Evolutionary conservation across 2,888 invertebrate genomes (phyloP), one percentile per base, ranked within the genome.

Genomic region (Scrobipalpa costella): DNA sequence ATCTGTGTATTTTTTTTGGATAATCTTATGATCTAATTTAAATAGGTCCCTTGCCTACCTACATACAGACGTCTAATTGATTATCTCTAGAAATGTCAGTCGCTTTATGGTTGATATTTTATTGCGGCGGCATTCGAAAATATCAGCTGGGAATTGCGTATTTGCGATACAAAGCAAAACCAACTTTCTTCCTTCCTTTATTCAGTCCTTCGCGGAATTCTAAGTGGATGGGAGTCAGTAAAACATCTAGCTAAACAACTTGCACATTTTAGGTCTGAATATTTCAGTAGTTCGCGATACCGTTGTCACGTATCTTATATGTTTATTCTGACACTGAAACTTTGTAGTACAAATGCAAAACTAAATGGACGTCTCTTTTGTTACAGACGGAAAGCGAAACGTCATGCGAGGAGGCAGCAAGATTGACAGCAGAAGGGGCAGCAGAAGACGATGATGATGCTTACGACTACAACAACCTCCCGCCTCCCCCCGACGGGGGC

Each of bases 371-470:
- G 0, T 49, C 17, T 71, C 63, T 69, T 63, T 82, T 81, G 73
- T 93, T 93, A 0, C 93, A 96, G 94, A 96, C 96, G 80, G 97
- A 97, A 91, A 96, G 96, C 81, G 97, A 97, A 85, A 94, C 96
- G 74, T 96, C 96, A 76, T 96, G 96, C 81, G 96, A 96, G 81
- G 97, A 97, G 86, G 95, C 95, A 67, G 94, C 95, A 69, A 93
- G 96, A 75, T 92, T 96, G 73, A 96, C 96, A 17, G 94, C 94
- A 52, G 94, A 93, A 79, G 93, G 92, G 50, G 83, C 74, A 2
- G 86, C 79, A 6, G 93, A 91, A 63, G 95, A 95, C 70, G 93
- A 93, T 59, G 93, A 93, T 70, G 93, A 93, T 72, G 92, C 88
- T 50, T 92, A 87, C 73, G 94, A 96, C 79, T 95, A 95, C 78